These are phyloP conservation scores for Corythornis leucogaster DNA, from an alignment of 2,797 vertebrate genomes.

Conservation along the genomic window DNA sequence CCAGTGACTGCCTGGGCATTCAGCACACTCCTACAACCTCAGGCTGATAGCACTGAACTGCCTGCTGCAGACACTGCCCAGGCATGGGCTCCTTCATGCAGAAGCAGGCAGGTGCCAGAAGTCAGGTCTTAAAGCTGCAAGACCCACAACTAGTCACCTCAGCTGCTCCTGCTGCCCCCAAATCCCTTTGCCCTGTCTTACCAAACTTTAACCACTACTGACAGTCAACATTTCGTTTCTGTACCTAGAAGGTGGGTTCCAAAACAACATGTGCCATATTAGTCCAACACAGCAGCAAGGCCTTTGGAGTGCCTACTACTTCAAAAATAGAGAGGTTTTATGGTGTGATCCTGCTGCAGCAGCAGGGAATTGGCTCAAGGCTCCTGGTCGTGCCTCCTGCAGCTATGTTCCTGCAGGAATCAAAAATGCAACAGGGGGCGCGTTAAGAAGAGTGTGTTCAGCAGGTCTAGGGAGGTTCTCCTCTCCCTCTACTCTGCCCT, in stretches of 20 bases:
- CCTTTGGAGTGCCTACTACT: background rate
- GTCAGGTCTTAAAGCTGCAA: background rate
- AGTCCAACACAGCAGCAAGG: background rate
- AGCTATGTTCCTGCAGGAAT: background rate
- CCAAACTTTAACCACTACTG: background rate
- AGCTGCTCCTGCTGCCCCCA: background rate
- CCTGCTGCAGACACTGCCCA: background rate
- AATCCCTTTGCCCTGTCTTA: background rate
- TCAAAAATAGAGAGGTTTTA: background rate
- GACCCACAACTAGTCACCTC: background rate
- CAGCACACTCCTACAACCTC: background rate
- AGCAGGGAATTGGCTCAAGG: background rate
- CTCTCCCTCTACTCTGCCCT: too few relatives aligned
- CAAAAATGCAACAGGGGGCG: background rate
- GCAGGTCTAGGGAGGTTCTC: too few relatives aligned
- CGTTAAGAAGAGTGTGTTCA: too few relatives aligned
- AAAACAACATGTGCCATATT: background rate
- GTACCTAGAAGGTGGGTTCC: background rate
- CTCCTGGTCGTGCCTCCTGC: background rate
- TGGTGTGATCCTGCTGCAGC: background rate
- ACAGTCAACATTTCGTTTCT: background rate
- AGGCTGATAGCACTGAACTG: background rate
- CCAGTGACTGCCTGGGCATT: background rate
- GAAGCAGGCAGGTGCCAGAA: background rate
- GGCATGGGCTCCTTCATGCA: rapidly evolving